Evolutionary conservation across 1,140 invertebrate genomes (phyloP), one percentile per base, ranked within the genome.

Genomic region (Pseudoatta argentina): DNA sequence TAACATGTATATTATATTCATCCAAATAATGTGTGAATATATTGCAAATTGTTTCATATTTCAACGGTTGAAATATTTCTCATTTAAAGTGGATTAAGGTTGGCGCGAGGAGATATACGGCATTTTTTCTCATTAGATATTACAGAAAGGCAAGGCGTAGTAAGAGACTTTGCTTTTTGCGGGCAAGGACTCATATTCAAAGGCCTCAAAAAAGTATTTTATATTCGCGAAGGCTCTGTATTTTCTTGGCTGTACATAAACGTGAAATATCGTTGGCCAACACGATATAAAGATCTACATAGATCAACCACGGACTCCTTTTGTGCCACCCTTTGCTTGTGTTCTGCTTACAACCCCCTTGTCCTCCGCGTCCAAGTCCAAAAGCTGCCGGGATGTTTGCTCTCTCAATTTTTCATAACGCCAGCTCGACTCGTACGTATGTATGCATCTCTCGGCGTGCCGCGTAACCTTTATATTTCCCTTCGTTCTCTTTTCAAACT

Each of bases 341-440:
- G 34, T 34, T 75, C 34, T 18, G 48, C 30, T 77, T 76, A 57
- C 79, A 59, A 12, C 63, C 67, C 69, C 63, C 79, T 87, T 69
- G 30, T 76, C 44, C 86, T 57, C 24, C 34, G 57, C 16, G 10
- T 48, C 24, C 44, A 39, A 16, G 57, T 44, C 27, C 59, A 30
- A 53, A 86, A 75, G 59, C 59, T 78, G 64, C 27, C 64, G 77
- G 87, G 75, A 81, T 89, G 87, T 91, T 91, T 91, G 87, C 89
- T 89, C 82, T 76, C 86, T 90, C 82, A 90, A 90, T 87, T 86
- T 91, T 90, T 91, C 82, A 91, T 89, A 86, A 91, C 21, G 79
- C 59, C 61, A 57, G 66, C 72, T 82, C 64, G 55, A 51, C 64
- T 66, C 34, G 55, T 75, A 64, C 71, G 85, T 78, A 34, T 44